These are phyloP conservation scores for Isichthys henryi DNA, from an alignment of 2,113 vertebrate species.

Conservation along the genomic window DNA sequence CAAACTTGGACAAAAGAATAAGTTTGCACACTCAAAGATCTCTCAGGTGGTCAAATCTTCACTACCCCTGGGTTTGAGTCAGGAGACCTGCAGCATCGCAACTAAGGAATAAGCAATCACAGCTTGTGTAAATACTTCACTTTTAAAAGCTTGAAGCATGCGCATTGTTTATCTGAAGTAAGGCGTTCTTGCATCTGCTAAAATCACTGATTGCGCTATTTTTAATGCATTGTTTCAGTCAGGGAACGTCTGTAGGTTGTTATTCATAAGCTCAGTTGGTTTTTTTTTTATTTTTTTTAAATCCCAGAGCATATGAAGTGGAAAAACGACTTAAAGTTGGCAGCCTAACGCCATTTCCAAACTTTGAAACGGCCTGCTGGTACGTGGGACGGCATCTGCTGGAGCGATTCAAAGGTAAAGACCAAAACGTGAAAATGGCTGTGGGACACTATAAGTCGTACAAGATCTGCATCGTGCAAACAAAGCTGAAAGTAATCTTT, in stretches of 20 bases:
- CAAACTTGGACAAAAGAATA: background rate
- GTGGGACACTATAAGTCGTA: background rate
- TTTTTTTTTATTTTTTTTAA: constrained; percentile 41
- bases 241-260: background rate
- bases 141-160: constrained; percentile 22
- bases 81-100: background rate
- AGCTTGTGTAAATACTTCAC: constrained; percentile 27
- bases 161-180: constrained; percentile 23
- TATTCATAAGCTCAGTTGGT: constrained; percentile 26
- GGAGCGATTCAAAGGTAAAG: constrained; percentile 89
- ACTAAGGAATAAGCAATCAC: constrained; percentile 14
- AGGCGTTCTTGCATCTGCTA: constrained; percentile 26
- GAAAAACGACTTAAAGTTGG: constrained; percentile 86
- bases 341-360: constrained; percentile 87
- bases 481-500: background rate
- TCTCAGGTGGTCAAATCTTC: constrained; percentile 5
- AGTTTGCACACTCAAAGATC: constrained; percentile 13
- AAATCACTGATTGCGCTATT: constrained; percentile 20
- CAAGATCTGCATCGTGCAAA: background rate
- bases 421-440: background rate
- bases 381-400: constrained; percentile 87
- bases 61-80: background rate
- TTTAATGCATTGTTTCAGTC: constrained; percentile 24
- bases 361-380: constrained; percentile 96
- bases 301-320: constrained; percentile 90